Evolutionary conservation across 37 sponge, comb jelly and placozoan genomes (phyloP), one percentile per base, ranked within the genome.

Genomic region (Haliclona indistincta): DNA sequence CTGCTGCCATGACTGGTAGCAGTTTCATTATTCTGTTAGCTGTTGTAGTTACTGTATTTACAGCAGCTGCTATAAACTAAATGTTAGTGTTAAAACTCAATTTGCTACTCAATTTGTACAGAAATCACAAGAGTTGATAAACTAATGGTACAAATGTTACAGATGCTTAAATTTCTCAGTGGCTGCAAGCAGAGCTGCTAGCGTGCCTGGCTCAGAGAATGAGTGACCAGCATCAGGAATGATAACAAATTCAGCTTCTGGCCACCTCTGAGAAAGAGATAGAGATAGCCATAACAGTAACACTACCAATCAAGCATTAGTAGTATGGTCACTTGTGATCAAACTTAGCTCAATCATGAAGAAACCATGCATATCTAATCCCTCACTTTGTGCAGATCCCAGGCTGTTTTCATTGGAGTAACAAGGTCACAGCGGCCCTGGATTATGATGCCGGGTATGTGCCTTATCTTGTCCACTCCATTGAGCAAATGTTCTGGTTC

Each of bases 341-440:
- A n/a, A n/a, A n/a, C n/a, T n/a, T 47, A 47, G 51, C 15, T 17
- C 51, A 47, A 47, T 47, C n/a, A n/a, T n/a, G n/a, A n/a, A n/a
- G n/a, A n/a, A n/a, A n/a, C n/a, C n/a, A n/a, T n/a, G n/a, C n/a
- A n/a, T n/a, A n/a, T n/a, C n/a, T n/a, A n/a, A n/a, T n/a, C n/a
- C n/a, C n/a, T n/a, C 5, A 69, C 88, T 67, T 81, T 76, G 54
- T 88, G 83, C n/a, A 88, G 73, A 22, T 88, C 83, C 82, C 83
- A 88, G 15, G 88, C 88, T 42, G 75, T 88, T 53, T 70, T 75
- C 28, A 56, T 36, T 13, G 88, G 88, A n/a, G 81, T 79, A 19
- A 88, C 82, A 23, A 88, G 0, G 61, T 88, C 88, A 70, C 82
- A 88, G 22, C 88, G 38, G 0, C 88, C 88, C 67, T 88, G 88